Base-by-base conservation (phyloP, 2,888 invertebrate genomes). In the Netelia fuscicornis region DNA sequence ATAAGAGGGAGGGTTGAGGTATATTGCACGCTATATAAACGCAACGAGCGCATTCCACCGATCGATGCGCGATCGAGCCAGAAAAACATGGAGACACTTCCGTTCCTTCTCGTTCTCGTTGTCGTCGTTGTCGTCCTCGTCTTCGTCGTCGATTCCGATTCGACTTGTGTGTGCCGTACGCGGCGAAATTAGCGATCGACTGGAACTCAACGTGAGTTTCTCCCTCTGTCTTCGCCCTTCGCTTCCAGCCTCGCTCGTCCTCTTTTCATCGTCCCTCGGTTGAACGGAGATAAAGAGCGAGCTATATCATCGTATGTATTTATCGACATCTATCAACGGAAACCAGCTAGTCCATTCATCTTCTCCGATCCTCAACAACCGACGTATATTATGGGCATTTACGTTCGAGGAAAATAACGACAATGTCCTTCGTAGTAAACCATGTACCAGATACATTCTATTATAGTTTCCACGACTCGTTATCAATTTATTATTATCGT, bases 41-140 rank as follows among this genome's bases (percentile, higher is more conserved):
- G 81, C 85, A 79, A 85, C 74, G 78, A 85, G 81, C 58, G 78
- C 84, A 85, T 85, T 85, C 84, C 81, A 82, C 75, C 78, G 79
- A 79, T 82, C 81, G 85, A 71, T 54, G 60, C 70, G 56, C 79
- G 85, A 79, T 85, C 75, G 77, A 52, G 52, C 52, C 74, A 79
- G 64, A 85, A 85, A 85, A 85, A 85, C 85, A 85, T 78, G 79
- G 85, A 82, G 85, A 42, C 75, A 85, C 85, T 85, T 85, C 85
- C 85, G 85, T 20, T 85, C 74, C 58, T 78, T 67, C 77, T 77
- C 72, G 67, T 52, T 25, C 37, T 76, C 70, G 72, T 76, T 25
- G 54, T 54, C 71, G 30, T 30, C 30, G 30, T 30, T 30, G 30
- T 30, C 30, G 30, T 30, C 30, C 30, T 30, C 6, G 30, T 30